phyloP scores from a whole-genome alignment of 2,113 vertebrate species.

The Cololabis saira region DNA sequence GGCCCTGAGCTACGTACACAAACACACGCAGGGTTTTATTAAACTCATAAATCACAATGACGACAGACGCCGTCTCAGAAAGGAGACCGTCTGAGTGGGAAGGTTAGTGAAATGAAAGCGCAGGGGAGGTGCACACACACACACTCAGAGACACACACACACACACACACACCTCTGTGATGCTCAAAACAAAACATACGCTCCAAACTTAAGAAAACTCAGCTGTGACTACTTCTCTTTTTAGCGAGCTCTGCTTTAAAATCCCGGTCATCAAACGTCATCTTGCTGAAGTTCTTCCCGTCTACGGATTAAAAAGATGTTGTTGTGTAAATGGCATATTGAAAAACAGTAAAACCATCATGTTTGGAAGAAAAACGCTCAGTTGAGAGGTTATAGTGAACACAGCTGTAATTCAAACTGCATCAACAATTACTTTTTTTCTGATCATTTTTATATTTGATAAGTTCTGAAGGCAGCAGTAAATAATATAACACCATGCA shows the following conservation, averaged over 20 bases:
- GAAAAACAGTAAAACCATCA: too few relatives aligned
- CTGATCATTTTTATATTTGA: conserved; percentile 16
- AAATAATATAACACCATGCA: conserved; percentile 31
- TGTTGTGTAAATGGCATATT: background rate
- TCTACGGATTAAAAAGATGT: too few relatives aligned
- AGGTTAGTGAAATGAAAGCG: conserved; percentile 74
- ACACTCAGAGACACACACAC: conserved; percentile 34
- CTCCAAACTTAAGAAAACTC: conserved; percentile 2
- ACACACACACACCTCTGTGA: conserved; percentile 23
- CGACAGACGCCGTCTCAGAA: conserved; percentile 70
- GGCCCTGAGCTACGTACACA: conserved; percentile 69
- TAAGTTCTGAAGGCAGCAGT: conserved; percentile 25
- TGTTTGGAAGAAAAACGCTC: too few relatives aligned
- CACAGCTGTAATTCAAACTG: conserved; percentile 9
- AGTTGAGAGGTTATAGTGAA: conserved; percentile 23
- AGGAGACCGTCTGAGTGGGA: conserved; percentile 74
- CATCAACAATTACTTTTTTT: conserved; percentile 8
- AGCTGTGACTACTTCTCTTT: background rate
- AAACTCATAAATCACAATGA: conserved; percentile 80
- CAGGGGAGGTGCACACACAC: conserved; percentile 6
- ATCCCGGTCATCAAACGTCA: background rate
- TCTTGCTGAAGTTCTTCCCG: too few relatives aligned
- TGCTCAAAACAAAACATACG: conserved; percentile 35
- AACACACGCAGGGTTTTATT: conserved; percentile 72
- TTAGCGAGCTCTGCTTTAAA: background rate